These are phyloP conservation scores for Acrobasis suavella DNA, from an alignment of 2,888 invertebrate species.

Conservation along the genomic window DNA sequence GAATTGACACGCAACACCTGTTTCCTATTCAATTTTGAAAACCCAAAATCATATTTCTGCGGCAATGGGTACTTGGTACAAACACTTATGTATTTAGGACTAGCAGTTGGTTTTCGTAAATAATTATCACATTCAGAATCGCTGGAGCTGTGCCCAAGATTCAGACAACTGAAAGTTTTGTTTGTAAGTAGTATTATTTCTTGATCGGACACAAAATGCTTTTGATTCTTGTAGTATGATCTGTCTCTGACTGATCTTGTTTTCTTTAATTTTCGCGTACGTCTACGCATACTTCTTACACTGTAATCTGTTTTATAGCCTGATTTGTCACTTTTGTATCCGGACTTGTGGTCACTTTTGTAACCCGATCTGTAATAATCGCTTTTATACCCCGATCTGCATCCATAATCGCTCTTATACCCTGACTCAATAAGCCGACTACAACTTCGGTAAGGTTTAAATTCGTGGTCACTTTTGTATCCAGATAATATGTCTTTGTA, in stretches of 20 bases:
- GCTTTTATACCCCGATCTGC: constrained; percentile 77
- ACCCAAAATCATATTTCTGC: constrained; percentile 67
- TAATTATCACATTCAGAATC: constrained; percentile 77
- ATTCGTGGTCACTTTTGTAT: constrained; percentile 83
- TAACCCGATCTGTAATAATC: constrained; percentile 81
- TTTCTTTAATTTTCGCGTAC: constrained; percentile 77
- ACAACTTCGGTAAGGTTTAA: constrained; percentile 77
- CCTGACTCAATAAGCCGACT: constrained; percentile 81
- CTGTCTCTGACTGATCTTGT: constrained; percentile 76
- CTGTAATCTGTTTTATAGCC: constrained; percentile 84
- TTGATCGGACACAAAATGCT: constrained; percentile 82
- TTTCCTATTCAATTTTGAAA: constrained; percentile 65
- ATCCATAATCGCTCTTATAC: constrained; percentile 84
- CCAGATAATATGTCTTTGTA: constrained; percentile 83
- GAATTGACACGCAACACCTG: constrained; percentile 62
- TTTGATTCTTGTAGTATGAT: constrained; percentile 80
- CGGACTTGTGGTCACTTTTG: constrained; percentile 83
- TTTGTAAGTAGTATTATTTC: constrained; percentile 82
- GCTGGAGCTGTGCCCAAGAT: constrained; percentile 81
- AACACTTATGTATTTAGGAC: constrained; percentile 74
- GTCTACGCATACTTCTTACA: constrained; percentile 70
- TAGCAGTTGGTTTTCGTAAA: constrained; percentile 64
- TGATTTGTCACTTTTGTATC: constrained; percentile 84
- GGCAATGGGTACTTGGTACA: constrained; percentile 70
- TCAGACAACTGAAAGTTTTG: constrained; percentile 78